These are phyloP conservation scores for Oscheius sp. DNA, from an alignment of 2,888 invertebrate genomes.

Conservation along the genomic window DNA sequence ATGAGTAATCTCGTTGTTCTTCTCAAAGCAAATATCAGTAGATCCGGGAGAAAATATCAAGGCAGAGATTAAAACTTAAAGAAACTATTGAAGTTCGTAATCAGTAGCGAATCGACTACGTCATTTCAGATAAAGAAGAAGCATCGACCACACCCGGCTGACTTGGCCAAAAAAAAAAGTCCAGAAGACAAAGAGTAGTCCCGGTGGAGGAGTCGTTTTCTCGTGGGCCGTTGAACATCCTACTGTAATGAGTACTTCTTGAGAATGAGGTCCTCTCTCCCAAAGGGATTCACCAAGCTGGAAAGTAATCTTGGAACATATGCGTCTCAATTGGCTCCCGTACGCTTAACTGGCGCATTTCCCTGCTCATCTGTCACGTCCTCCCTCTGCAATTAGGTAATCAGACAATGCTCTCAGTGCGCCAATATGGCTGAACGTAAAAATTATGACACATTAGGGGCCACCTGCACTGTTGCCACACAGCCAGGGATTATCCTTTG, in stretches of 20 bases:
- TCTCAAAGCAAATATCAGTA: not conserved
- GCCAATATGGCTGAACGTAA: slow-evolving; percentile 28
- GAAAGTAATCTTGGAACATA: not conserved
- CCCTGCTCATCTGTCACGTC: slow-evolving; percentile 28
- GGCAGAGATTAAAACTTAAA: not conserved
- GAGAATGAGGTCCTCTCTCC: slow-evolving; percentile 12
- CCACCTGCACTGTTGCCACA: slow-evolving; percentile 30
- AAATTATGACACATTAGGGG: slow-evolving; percentile 30
- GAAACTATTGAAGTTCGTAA: too few relatives aligned
- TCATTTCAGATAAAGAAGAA: too few relatives aligned
- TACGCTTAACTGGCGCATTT: slow-evolving; percentile 24
- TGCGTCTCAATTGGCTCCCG: slow-evolving; percentile 23
- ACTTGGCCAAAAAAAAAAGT: not conserved
- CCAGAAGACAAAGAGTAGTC: not conserved
- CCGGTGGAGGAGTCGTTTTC: not conserved
- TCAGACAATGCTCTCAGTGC: slow-evolving; percentile 28
- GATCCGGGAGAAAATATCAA: not conserved
- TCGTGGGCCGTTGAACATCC: slow-evolving; percentile 12
- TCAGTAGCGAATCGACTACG: too few relatives aligned
- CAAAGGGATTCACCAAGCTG: not conserved
- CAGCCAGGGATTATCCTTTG: not conserved
- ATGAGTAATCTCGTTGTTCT: too few relatives aligned
- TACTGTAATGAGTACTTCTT: slow-evolving; percentile 25
- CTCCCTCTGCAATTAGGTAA: slow-evolving; percentile 25
- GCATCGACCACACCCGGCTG: too few relatives aligned